These are phyloP conservation scores for Drosophila lacteicornis DNA, from an alignment of 1,140 invertebrate species.

Conservation along the genomic window DNA sequence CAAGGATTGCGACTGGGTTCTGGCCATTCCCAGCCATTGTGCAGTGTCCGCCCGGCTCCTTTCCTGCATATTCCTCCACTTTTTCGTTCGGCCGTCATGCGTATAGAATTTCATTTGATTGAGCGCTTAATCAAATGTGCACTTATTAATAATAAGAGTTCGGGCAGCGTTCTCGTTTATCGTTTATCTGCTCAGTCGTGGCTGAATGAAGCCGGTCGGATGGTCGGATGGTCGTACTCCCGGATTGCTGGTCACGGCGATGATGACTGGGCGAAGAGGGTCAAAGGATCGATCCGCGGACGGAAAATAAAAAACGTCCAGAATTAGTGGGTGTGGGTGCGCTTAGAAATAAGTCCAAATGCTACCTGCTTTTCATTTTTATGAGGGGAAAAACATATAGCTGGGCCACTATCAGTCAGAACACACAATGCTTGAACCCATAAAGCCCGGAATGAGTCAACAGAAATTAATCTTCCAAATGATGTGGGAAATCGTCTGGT, in stretches of 20 bases:
- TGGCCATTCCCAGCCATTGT: slow-evolving; percentile 17
- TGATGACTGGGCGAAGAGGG: slow-evolving; percentile 30
- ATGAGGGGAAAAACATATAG: neutral
- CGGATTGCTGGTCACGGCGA: slow-evolving; percentile 42
- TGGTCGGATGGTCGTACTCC: slow-evolving; percentile 2
- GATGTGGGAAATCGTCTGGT: neutral
- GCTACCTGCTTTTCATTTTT: slow-evolving; percentile 9
- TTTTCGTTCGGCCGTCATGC: slow-evolving; percentile 62
- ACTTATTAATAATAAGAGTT: slow-evolving; percentile 81
- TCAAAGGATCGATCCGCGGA: slow-evolving; percentile 30
- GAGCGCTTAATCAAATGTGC: slow-evolving; percentile 82
- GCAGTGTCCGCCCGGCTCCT: slow-evolving; percentile 17
- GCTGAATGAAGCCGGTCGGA: slow-evolving; percentile 64
- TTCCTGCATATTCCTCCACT: slow-evolving; percentile 25
- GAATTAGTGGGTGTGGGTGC: slow-evolving; percentile 4
- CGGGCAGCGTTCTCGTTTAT: slow-evolving; percentile 58
- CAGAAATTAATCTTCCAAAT: slow-evolving; percentile 22
- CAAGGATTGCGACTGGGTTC: slow-evolving; percentile 16
- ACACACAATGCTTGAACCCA: neutral
- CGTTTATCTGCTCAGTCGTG: slow-evolving; percentile 79
- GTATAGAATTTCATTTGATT: slow-evolving; percentile 83
- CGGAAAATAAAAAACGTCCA: neutral
- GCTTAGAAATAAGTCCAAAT: slow-evolving; percentile 1
- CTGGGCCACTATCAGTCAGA: slow-evolving; percentile 4
- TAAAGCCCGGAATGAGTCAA: slow-evolving; percentile 17